phyloP scores from a whole-genome alignment of 2,113 vertebrate genomes.

The Cyphomyrus discorhynchus region DNA sequence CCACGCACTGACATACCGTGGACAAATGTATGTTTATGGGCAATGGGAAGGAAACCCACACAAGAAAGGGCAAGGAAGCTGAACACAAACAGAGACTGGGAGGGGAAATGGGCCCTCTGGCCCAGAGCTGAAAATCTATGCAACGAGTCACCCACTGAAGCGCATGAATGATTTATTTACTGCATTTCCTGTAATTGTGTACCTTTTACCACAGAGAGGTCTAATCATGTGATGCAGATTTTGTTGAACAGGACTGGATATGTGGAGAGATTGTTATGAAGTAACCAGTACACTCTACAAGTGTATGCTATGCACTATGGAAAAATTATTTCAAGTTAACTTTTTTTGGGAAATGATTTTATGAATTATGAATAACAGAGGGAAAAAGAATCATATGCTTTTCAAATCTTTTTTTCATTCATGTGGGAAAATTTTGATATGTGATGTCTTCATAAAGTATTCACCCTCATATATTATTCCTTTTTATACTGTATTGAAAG shows the following conservation, averaged over 20 bases:
- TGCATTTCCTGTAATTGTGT: not conserved
- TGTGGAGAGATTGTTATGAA: not conserved
- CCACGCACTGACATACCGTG: not conserved
- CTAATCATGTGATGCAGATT: not conserved
- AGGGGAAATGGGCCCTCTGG: not conserved
- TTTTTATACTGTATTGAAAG: not conserved
- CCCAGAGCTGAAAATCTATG: not conserved
- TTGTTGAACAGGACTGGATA: not conserved
- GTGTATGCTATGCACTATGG: not conserved
- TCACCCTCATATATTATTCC: not conserved
- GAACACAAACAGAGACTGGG: not conserved
- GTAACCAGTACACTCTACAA: not conserved
- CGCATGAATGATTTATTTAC: not conserved
- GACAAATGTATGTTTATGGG: not conserved
- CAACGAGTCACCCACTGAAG: not conserved
- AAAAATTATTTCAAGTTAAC: not conserved
- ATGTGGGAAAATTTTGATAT: not conserved
- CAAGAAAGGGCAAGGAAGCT: not conserved
- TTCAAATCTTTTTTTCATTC: not conserved
- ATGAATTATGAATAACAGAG: not conserved
- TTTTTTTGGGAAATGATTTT: not conserved
- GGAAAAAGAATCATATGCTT: not conserved
- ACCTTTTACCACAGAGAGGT: not conserved
- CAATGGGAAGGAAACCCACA: not conserved
- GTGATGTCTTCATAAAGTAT: not conserved